Evolutionary conservation across 2,113 vertebrate genomes (phyloP).

Genomic region (Hemibagrus wyckioides): DNA sequence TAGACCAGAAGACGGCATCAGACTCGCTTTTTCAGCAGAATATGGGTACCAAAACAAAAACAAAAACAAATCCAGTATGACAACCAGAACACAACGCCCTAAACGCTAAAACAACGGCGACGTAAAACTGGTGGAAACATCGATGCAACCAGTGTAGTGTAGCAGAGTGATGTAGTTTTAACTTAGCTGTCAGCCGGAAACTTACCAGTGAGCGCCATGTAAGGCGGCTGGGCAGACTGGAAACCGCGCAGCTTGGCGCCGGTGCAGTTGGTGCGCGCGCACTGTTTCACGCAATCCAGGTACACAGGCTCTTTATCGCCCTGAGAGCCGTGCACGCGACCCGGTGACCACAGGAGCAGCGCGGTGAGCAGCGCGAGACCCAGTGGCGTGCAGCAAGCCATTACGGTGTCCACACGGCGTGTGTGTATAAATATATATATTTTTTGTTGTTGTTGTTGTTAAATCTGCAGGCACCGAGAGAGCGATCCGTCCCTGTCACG

Average conservation of each 20-base stretch:
- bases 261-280: conserved; percentile 90
- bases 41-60: not conserved
- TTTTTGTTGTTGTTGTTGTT: not conserved
- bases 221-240: conserved; percentile 86
- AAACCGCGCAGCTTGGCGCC: conserved; percentile 83
- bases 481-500: not conserved
- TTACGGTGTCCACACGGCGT: conserved; percentile 58
- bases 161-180: not conserved
- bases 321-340: conserved; percentile 74
- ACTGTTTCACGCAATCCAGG: conserved; percentile 85
- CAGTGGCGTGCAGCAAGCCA: conserved; percentile 60
- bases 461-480: not conserved
- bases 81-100: not conserved
- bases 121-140: not conserved
- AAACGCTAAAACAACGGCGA: not conserved
- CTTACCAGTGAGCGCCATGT: conserved; percentile 87
- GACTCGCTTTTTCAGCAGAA: not conserved
- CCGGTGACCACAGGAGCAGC: conserved; percentile 58
- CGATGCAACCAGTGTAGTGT: not conserved
- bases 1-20: not conserved
- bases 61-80: not conserved
- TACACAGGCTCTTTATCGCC: conserved; percentile 95
- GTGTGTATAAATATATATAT: not conserved
- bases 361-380: conserved; percentile 62
- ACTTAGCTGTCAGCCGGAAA: too few relatives aligned